phyloP scores from a whole-genome alignment of 2,888 invertebrate genomes.

The Bruchidius siliquastri region DNA sequence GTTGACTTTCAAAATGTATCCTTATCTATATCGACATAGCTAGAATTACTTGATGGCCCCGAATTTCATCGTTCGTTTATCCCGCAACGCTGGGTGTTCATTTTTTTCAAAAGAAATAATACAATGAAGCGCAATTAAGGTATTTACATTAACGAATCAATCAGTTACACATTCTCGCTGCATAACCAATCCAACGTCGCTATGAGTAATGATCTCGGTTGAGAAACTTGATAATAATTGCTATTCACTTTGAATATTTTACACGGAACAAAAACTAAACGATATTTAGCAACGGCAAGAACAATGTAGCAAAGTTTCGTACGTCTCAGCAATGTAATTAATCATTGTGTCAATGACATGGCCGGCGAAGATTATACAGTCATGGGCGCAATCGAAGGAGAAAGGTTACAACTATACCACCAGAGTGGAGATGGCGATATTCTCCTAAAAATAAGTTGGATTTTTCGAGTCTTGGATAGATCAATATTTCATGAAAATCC shows the following conservation, averaged over 20 bases:
- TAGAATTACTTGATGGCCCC: too few species aligned
- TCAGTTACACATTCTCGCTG: background rate
- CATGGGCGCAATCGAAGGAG: background rate
- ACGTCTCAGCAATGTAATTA: background rate
- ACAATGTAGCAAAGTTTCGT: background rate
- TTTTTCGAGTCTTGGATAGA: too few species aligned
- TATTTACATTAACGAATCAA: background rate
- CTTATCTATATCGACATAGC: too few species aligned
- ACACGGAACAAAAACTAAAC: background rate
- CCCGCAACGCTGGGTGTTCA: background rate
- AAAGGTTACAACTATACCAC: too few species aligned
- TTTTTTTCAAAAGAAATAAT: background rate
- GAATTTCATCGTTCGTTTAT: background rate
- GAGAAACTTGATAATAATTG: background rate
- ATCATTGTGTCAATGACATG: background rate
- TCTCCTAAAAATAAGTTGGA: too few species aligned
- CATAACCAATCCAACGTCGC: background rate
- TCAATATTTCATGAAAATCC: too few species aligned
- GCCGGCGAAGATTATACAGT: background rate
- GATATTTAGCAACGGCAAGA: background rate
- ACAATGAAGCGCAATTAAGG: background rate
- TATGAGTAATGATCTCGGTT: background rate
- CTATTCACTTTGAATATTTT: background rate
- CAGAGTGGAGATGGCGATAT: too few species aligned
- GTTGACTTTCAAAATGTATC: too few species aligned